Conservation (phyloP, 2,797 vertebrate genomes). For the Babyrousa celebensis region DNA sequence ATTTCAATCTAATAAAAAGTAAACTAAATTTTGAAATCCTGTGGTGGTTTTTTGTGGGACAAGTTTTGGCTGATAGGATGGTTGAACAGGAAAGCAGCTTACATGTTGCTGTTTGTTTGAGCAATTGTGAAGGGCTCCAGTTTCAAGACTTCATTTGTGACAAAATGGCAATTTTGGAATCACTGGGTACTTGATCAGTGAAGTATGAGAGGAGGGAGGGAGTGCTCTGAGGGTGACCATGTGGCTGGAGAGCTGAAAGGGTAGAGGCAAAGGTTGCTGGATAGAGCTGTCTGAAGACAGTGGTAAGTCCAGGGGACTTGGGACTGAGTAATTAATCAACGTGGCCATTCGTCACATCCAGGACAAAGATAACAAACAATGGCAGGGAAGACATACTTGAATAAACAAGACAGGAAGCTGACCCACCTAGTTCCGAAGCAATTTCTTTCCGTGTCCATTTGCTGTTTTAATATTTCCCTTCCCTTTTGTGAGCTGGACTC, state of each 20-base stretch:
- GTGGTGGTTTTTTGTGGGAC: not conserved
- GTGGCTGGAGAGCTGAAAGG: not conserved
- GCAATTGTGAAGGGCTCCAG: not conserved
- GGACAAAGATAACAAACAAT: not conserved
- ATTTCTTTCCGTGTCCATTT: slow-evolving; percentile 22
- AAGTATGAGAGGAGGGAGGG: not conserved
- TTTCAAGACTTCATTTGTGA: slow-evolving; percentile 9
- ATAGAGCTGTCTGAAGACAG: not conserved
- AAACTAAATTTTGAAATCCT: slow-evolving; percentile 41
- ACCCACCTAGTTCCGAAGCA: not conserved
- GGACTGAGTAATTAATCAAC: not conserved
- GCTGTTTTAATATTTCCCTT: not conserved
- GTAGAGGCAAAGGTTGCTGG: not conserved
- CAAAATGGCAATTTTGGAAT: not conserved
- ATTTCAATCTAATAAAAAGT: slow-evolving; percentile 41
- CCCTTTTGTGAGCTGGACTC: not conserved
- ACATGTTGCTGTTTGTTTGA: not conserved
- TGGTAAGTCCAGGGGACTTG: not conserved
- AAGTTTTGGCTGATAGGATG: not conserved
- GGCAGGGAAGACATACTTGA: not conserved
- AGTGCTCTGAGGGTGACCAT: not conserved
- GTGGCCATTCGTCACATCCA: not conserved
- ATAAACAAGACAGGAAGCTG: not conserved
- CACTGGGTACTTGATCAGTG: slow-evolving; percentile 1
- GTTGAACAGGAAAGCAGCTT: not conserved